Evolutionary conservation across 2,113 vertebrate genomes (phyloP), one percentile per base, ranked within the genome.

Genomic region (Albula goreensis): DNA sequence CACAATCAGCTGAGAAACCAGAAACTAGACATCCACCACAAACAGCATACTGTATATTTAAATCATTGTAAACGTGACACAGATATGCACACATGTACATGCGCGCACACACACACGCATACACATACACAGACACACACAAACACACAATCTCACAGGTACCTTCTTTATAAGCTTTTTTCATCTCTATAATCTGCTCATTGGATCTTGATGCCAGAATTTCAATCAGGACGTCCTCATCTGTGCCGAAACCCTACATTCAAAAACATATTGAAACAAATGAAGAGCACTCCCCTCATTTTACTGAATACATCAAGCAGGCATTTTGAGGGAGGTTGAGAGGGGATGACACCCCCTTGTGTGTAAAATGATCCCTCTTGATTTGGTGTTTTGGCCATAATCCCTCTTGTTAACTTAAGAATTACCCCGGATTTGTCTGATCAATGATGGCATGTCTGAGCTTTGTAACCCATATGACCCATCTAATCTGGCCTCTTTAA

Each of bases 201-300:
- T 98, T 98, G 80, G 53, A 90, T 92, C 98, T 97, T n/a, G 98
- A 96, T 80, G 90, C 91, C 89, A 99, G 82, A 94, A 99, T 95
- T 91, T 99, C 98, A 70, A 94, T 94, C 85, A 99, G 91, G 80
- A 95, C 92, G 0, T 95, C 91, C 90, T 99, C 98, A 91, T 95
- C 89, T 50, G 98, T 99, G 87, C 98, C 98, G 50, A 96, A 81
- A 6, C 96, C 91, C 98, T 99, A 87, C 81, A 77, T 63, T 8
- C 70, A 74, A 74, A 74, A 74, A 74, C 31, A 41, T 41, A 41
- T 41, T 41, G 2, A 56, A 78, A 81, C 81, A 85, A 11, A 81
- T 60, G 5, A 86, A 70, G 48, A 8, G 9, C 19, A 63, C 48
- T 6, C 60, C 53, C 53, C 12, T 56, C 12, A 56, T 56, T 56